Evolutionary conservation across 2,113 vertebrate species (phyloP).

Genomic region (Petrocephalus zakoni): DNA sequence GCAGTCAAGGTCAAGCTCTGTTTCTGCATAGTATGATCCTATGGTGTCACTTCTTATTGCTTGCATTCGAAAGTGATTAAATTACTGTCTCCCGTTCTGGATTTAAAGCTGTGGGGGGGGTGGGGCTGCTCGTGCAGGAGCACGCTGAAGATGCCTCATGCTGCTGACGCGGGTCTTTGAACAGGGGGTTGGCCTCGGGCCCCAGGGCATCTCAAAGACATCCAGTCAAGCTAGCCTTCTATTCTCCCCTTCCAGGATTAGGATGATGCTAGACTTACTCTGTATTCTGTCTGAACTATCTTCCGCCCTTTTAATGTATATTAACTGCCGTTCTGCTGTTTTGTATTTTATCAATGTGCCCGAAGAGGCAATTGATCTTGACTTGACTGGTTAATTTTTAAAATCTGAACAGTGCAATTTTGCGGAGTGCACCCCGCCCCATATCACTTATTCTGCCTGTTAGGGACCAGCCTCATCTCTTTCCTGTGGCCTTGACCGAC

Average conservation of each 20-base stretch:
- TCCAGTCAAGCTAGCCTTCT: neutral
- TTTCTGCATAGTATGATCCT: conserved; percentile 32
- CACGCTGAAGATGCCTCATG: conserved; percentile 44
- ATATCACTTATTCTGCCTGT: conserved; percentile 25
- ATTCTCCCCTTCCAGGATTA: neutral
- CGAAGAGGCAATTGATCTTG: conserved; percentile 38
- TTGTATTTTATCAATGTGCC: neutral
- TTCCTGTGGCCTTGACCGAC: conserved; percentile 30
- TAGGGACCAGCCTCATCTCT: conserved; percentile 17
- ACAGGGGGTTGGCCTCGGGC: conserved; percentile 25
- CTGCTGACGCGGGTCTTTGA: conserved; percentile 39
- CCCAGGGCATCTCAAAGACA: neutral
- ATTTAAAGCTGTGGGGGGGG: conserved; percentile 36
- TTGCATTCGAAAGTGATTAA: conserved; percentile 42
- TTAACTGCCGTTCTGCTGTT: conserved; percentile 36
- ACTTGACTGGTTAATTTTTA: conserved; percentile 53
- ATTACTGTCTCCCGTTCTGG: conserved; percentile 43
- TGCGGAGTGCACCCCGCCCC: neutral
- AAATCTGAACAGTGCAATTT: conserved; percentile 42
- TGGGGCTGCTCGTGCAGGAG: conserved; percentile 15
- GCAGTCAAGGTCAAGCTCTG: conserved; percentile 39
- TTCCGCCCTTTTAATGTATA: conserved; percentile 49
- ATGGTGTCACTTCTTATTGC: conserved; percentile 20
- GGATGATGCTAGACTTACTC: conserved; percentile 19
- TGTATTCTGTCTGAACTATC: conserved; percentile 36